Base-by-base conservation (phyloP, 2,797 vertebrate species). In the Selene dorsalis region DNA sequence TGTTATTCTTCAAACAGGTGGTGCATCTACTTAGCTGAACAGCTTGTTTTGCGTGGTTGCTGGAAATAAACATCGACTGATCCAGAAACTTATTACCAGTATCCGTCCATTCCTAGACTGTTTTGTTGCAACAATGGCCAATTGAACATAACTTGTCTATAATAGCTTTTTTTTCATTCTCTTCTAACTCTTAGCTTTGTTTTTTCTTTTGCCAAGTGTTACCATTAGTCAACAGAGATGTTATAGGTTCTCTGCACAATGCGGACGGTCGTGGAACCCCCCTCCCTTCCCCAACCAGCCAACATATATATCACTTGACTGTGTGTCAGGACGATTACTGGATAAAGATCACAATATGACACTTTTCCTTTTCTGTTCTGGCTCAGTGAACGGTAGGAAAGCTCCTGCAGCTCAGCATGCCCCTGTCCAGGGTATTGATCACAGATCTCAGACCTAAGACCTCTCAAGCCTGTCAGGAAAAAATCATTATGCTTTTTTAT, bases 301-400 rank as follows among this genome's bases (percentile, higher is more conserved):
- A 91, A 92, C 92, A 94, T 95, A 97, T 97, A 95, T 94, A 97
- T 98, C 96, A 97, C 93, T 93, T 95, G 95, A 93, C 94, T 91
- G 93, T 90, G 91, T 92, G 96, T 96, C 96, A 96, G 95, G 95
- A 95, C 95, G 96, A 97, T 96, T 95, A 96, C 95, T 96, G 96
- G 96, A 98, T 97, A 97, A 97, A 97, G 96, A 98, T 97, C 97
- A 95, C 96, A 96, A 97, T 97, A 98, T 98, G 97, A 98, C 97
- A 97, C 95, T 93, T 97, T 97, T 96, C 96, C 97, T 96, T 96
- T 97, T 93, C 93, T 94, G 92, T 95, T 95, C 95, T 94, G 91
- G 91, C 93, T 94, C 91, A 96, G 95, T 95, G 95, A 96, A 96
- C 96, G 95, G 96, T 95, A 92, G 93, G 95, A 96, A 95, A 89